Base-by-base conservation (phyloP, 2,113 vertebrate species). In the Gymnogyps californianus region DNA sequence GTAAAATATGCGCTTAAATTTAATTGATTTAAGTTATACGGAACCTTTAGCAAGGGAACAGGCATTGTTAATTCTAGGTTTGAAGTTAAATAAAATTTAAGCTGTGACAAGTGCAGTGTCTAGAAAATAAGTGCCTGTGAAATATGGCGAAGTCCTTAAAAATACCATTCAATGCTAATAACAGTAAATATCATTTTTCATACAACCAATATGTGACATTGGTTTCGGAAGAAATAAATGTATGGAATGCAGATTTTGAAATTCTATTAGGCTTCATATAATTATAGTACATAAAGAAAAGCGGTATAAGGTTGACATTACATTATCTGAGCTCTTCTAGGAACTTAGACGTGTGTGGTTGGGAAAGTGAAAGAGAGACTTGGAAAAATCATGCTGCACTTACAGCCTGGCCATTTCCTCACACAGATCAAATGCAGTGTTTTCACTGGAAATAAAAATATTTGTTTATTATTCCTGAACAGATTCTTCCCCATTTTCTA, bases 1-100 rank as follows among this genome's bases (percentile, higher is more conserved):
- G 61, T 92, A 96, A 95, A 95, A 90, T 94, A 93, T 77, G 70
- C 0, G 21, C 80, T 95, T 96, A 89, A 93, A 91, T 96, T 89
- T 94, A 95, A 96, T 93, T 92, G 95, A 95, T 96, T 97, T 91
- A 90, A 89, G 93, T 88, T 89, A 96, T 66, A 93, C 87, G 77
- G 84, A 96, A 93, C 84, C 96, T 94, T 96, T 97, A 87, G 61
- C 86, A 69, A 90, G 51, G 66, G 90, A 94, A 87, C 83, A 93
- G 83, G 77, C 92, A 93, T 97, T 97, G 89, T 97, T 96, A 96
- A 94, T 96, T 96, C 90, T 97, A 93, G 93, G 81, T 96, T 94
- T 96, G 93, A 94, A 96, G 95, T 97, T 97, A 96, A 96, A 96
- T 97, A 97, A 98, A 97, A 97, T 94, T 94, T 94, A 95, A 91